phyloP scores from a whole-genome alignment of 2,797 vertebrate species.

The Manis pentadactyla region DNA sequence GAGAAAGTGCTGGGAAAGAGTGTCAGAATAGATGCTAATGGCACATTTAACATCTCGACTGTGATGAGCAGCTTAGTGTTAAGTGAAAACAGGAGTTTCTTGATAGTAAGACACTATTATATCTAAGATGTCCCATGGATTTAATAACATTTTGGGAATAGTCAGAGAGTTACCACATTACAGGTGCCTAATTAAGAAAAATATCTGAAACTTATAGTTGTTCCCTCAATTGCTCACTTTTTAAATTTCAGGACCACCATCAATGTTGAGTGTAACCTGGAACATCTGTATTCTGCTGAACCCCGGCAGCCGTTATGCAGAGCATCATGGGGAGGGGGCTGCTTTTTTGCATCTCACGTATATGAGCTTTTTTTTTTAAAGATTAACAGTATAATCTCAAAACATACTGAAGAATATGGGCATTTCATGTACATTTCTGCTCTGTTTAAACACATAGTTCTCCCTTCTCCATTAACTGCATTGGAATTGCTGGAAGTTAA shows the following conservation, averaged over 20 bases:
- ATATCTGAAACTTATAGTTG: not conserved
- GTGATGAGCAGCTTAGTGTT: not conserved
- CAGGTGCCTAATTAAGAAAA: not conserved
- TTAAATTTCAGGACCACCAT: not conserved
- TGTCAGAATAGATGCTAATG: not conserved
- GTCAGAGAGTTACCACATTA: not conserved
- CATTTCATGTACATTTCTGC: constrained; percentile 9
- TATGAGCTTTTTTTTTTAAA: constrained; percentile 25
- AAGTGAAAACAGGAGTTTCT: not conserved
- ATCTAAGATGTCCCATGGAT: not conserved
- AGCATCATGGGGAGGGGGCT: not conserved
- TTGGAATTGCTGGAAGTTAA: not conserved
- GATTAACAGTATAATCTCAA: constrained; percentile 1
- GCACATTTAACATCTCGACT: not conserved
- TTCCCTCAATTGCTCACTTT: not conserved
- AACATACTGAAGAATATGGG: not conserved
- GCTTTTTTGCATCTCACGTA: not conserved
- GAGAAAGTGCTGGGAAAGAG: not conserved
- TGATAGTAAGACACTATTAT: not conserved
- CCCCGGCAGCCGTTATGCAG: not conserved
- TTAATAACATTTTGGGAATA: not conserved
- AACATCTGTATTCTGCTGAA: not conserved
- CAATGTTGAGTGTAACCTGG: not conserved
- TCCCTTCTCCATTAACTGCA: not conserved
- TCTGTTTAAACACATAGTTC: not conserved